Base-by-base conservation (phyloP, 1,140 invertebrate species). In the Drosophila bocqueti region DNA sequence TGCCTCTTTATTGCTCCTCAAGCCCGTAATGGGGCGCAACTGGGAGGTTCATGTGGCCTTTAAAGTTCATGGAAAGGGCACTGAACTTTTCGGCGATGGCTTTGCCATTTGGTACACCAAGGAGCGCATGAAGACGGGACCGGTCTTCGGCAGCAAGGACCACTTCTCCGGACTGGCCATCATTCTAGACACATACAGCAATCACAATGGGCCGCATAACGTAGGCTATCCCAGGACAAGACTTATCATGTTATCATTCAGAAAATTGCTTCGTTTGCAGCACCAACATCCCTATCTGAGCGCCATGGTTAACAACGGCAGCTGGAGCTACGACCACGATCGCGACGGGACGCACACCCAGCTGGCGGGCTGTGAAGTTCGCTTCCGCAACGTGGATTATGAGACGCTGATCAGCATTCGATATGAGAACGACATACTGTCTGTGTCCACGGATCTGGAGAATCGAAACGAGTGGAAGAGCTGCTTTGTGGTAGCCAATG, bases 31-130 rank as follows among this genome's bases (percentile, higher is more conserved):
- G 85, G 95, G 96, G 2, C 95, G 95, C 74, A 98, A 99, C 93
- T 99, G 99, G 99, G 99, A 99, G 93, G 86, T 99, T 0, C 97
- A 99, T 94, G 95, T 99, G 4, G 97, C 98, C 66, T 99, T 99
- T 92, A 98, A 99, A 94, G 96, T 99, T 4, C 96, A 99, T 93
- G 99, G 99, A 0, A 96, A 96, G 79, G 98, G 98, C 1, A 98
- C 96, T 91, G 98, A 99, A 76, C 94, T 99, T 10, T 99, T 97
- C 94, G 99, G 99, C 4, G 99, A 99, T 95, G 99, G 99, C 5
- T 95, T 99, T 93, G 98, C 96, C 0, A 96, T 99, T 90, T 99
- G 99, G 99, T 99, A 99, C 62, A 96, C 97, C 0, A 96, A 96
- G 92, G 98, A 99, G 61, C 95, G 97, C 64, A 97, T 99, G 95